A percentile compares a stretch with the other conserved stretches of the same genome.
phyloP scores from a whole-genome alignment of 2,888 invertebrate genomes.

The Drosophila neoperkinsi region DNA sequence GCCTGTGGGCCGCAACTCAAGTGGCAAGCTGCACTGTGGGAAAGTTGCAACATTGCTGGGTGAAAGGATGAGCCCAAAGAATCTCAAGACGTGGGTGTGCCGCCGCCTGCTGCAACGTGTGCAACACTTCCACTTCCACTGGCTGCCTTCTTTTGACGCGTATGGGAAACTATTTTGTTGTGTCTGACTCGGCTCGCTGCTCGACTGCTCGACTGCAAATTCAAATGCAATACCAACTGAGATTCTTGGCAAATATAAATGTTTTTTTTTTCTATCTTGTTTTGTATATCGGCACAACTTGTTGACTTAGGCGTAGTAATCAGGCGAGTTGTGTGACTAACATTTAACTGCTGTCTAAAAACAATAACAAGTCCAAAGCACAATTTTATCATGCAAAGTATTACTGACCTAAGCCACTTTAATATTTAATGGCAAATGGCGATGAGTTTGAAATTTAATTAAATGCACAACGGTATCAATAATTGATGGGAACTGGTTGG shows the following conservation, averaged over 20 bases:
- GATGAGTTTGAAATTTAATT: background rate
- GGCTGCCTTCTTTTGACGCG: slow-evolving; percentile 32
- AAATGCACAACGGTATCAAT: background rate
- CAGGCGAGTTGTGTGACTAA: background rate
- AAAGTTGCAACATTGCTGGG: slow-evolving; percentile 46
- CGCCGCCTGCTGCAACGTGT: background rate
- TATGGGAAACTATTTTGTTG: slow-evolving; percentile 58
- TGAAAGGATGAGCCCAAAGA: slow-evolving; percentile 64
- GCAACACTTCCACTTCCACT: slow-evolving; percentile 26
- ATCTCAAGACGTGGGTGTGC: slow-evolving; percentile 56
- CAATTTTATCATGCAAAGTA: slow-evolving; percentile 35
- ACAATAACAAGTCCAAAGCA: slow-evolving; percentile 44
- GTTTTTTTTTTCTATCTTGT: background rate
- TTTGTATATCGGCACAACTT: slow-evolving; percentile 44
- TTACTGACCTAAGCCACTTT: slow-evolving; percentile 67
- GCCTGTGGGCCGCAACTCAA: slow-evolving; percentile 55
- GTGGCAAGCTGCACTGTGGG: slow-evolving; percentile 42
- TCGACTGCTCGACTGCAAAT: slow-evolving; percentile 46
- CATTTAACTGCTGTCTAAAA: slow-evolving; percentile 37
- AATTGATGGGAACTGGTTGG: background rate
- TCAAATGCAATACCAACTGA: slow-evolving; percentile 43
- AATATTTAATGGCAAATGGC: slow-evolving; percentile 16
- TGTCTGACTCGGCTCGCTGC: slow-evolving; percentile 7
- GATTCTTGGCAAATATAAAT: slow-evolving; percentile 39
- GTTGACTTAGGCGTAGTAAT: slow-evolving; percentile 34